Evolutionary conservation across 2,888 invertebrate genomes (phyloP), one percentile per base, ranked within the genome.

Genomic region (Dynastes maya): DNA sequence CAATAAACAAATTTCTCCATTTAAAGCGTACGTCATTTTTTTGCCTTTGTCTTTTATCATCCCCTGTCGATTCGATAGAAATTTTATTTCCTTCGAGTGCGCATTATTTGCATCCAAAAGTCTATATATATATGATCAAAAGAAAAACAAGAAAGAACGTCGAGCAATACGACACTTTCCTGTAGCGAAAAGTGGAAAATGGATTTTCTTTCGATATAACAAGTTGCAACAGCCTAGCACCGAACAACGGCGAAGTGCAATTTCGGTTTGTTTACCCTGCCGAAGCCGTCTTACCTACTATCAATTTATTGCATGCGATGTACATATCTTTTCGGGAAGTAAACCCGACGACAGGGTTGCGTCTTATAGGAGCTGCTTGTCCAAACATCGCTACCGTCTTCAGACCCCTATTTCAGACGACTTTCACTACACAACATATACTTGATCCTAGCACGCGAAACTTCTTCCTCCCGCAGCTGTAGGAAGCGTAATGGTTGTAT

Each of bases 371-470:
- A 68, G 29, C 67, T 81, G 80, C 78, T 78, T 79, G 76, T 80
- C 74, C 78, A 79, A 68, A 67, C 61, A 67, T 80, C 29, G n/a
- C 27, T 32, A 11, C 9, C 32, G 11, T 27, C 32, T 37, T 37
- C 45, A 45, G 16, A 40, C 51, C 68, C 82, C 80, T 70, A 76
- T 78, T 82, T 81, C 80, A 81, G 80, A 81, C 81, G 63, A 81
- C 82, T 78, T 82, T 82, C 80, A 82, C 81, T 81, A 78, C 77
- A 77, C 68, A 37, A 37, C 32, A 37, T 37, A 79, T 76, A 68
- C 75, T 77, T 81, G 80, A 80, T 81, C 80, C 80, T 68, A 61
- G 37, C 65, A 74, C 77, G 78, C 22, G 72, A 68, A 63, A 58
- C 51, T 78, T 76, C 76, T 65, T 78, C 76, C 71, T 78, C 71